A percentile compares a stretch with the other conserved stretches of the same genome.
These are phyloP conservation scores for Aleadryas rufinucha DNA, from an alignment of 2,113 vertebrate species.

Conservation along the genomic window DNA sequence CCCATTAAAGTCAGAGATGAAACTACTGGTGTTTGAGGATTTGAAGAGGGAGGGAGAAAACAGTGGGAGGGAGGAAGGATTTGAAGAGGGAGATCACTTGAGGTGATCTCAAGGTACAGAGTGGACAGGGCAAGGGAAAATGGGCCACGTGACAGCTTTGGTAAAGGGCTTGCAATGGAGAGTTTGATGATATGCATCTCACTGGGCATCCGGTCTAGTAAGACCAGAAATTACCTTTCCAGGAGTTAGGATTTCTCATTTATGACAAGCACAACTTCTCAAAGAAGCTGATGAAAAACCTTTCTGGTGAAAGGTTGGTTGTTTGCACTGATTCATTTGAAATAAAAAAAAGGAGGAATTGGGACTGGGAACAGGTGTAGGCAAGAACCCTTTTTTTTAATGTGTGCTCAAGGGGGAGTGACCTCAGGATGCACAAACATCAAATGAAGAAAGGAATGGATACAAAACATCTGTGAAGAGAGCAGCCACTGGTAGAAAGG, in stretches of 20 bases:
- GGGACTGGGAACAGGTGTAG: neutral
- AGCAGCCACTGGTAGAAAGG: neutral
- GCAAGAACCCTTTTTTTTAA: neutral
- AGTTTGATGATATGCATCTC: neutral
- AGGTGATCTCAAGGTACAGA: neutral
- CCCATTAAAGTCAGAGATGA: constrained; percentile 37
- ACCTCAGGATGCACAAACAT: neutral
- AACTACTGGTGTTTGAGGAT: neutral
- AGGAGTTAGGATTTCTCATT: neutral
- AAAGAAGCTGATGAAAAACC: neutral
- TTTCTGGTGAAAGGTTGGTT: neutral
- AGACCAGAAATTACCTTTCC: neutral
- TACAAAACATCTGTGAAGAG: neutral
- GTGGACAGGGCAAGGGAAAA: neutral
- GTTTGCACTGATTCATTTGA: neutral
- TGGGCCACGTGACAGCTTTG: neutral
- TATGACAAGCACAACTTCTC: neutral
- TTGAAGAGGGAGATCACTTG: neutral
- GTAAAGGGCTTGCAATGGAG: neutral
- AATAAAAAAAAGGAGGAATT: neutral
- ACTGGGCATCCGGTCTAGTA: neutral
- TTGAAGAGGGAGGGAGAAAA: neutral
- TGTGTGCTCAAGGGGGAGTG: neutral
- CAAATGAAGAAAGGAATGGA: neutral
- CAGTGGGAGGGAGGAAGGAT: neutral